Evolutionary conservation across 2,797 vertebrate genomes (phyloP).

Genomic region (Anguilla pacifica): DNA sequence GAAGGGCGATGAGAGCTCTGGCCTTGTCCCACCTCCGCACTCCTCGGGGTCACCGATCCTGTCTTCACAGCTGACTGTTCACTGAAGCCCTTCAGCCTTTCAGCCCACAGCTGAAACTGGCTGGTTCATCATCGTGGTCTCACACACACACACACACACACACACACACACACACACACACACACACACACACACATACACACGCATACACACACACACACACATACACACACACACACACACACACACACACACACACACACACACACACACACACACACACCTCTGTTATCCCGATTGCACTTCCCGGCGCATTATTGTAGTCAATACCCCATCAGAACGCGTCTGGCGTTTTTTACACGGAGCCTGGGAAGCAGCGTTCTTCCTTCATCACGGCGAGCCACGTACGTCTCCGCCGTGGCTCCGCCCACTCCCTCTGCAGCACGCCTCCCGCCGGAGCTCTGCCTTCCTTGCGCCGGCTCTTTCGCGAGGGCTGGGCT

Average conservation of each 20-base stretch:
- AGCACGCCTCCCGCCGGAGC: neutral
- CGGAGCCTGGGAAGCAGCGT: neutral
- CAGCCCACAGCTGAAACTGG: neutral
- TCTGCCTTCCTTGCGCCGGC: neutral
- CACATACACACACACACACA: no score
- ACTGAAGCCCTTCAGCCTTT: neutral
- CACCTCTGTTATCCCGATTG: neutral
- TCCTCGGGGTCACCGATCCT: neutral
- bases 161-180: no score
- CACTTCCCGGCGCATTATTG: neutral
- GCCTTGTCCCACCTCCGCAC: neutral
- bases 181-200: no score
- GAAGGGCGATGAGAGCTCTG: neutral
- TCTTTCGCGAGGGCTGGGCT: slow-evolving; percentile 23
- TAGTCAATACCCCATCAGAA: neutral
- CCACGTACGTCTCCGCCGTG: neutral
- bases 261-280: neutral
- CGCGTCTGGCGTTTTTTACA: neutral
- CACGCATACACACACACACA: no score
- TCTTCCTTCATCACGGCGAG: neutral
- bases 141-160: no score
- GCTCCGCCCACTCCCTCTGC: neutral
- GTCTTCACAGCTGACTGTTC: neutral
- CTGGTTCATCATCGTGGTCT: neutral
- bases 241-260: no score